A percentile compares a stretch with the other conserved stretches of the same genome.
Evolutionary conservation across 2,888 invertebrate species (phyloP).

Genomic region (Microplitis manilae): DNA sequence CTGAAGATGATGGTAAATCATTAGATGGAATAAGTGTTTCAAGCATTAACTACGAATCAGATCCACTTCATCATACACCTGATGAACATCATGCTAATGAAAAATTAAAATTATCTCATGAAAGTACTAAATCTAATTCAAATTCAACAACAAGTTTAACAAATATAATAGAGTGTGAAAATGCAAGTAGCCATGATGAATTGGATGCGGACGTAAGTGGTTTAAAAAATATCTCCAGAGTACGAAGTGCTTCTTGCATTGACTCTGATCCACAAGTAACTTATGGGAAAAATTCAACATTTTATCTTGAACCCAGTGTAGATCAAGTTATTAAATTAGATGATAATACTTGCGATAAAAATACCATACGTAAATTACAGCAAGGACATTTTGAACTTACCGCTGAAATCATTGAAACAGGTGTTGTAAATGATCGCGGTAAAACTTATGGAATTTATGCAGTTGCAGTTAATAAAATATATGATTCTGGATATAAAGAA

Average conservation of each 20-base stretch:
- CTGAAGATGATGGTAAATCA: slow-evolving; percentile 76
- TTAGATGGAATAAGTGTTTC: slow-evolving; percentile 74
- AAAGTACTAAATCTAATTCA: slow-evolving; percentile 54
- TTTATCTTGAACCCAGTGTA: slow-evolving; percentile 57
- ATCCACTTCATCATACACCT: slow-evolving; percentile 60
- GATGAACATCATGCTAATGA: slow-evolving; percentile 50
- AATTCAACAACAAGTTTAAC: slow-evolving; percentile 57
- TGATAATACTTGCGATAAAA: slow-evolving; percentile 61
- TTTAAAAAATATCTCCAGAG: slow-evolving; percentile 50
- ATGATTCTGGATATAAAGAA: slow-evolving; percentile 79
- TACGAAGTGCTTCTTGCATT: slow-evolving; percentile 52
- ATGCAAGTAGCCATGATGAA: slow-evolving; percentile 51
- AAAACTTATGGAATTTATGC: slow-evolving; percentile 92
- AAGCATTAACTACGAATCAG: slow-evolving; percentile 69
- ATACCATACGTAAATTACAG: slow-evolving; percentile 66
- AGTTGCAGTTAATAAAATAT: slow-evolving; percentile 82
- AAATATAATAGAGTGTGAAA: slow-evolving; percentile 52
- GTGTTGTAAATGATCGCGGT: slow-evolving; percentile 86
- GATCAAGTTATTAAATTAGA: slow-evolving; percentile 62
- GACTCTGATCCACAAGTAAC: slow-evolving; percentile 54
- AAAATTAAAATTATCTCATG: slow-evolving; percentile 46
- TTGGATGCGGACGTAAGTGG: slow-evolving; percentile 44
- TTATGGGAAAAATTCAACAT: slow-evolving; percentile 58
- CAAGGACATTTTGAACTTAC: slow-evolving; percentile 67
- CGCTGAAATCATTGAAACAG: slow-evolving; percentile 72